Evolutionary conservation across 2,888 invertebrate species (phyloP), one percentile per base, ranked within the genome.

Genomic region (Chelonus formosanus): DNA sequence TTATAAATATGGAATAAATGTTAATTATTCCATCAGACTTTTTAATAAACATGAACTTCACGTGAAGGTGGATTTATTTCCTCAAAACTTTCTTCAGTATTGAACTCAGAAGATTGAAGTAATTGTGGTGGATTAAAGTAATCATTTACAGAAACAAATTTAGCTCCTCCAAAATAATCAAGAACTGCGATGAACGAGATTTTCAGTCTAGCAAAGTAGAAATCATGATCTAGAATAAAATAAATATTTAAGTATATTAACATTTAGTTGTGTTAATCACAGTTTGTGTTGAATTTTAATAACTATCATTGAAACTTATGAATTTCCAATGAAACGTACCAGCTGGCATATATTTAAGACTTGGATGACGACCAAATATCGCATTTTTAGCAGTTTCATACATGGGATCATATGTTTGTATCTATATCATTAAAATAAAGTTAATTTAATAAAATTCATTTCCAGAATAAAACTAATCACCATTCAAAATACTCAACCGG

Each of bases 101-200:
- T 48, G 20, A 7, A n/a, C 44, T n/a, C 48, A 48, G 10, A n/a
- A 8, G 48, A 48, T 20, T 10, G 48, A 8, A n/a, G 10, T n/a
- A 3, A 6, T 40, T 40, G 40, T 44, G 63, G 48, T 44, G 70
- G 63, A 35, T 82, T 63, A 10, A 89, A 86, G 75, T 92, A 92
- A 70, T 92, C 91, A 20, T 86, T 83, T 0, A 89, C 84, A 0
- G 86, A 81, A 20, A 93, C 89, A 79, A 88, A 88, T 74, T 90
- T 89, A 10, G 93, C 91, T 3, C 95, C 93, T 3, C 95, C 95
- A 80, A 93, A 95, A 83, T 88, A 91, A 79, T 95, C 94, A 74
- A 95, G 84, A 73, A 95, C 89, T 7, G 88, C 89, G 63, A 95
- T 91, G 74, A 91, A 88, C 43, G 86, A 85, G 56, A 95, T 92